Evolutionary conservation across 2,888 invertebrate genomes (phyloP), one percentile per base, ranked within the genome.

Genomic region (Lithophane semibrunnea): DNA sequence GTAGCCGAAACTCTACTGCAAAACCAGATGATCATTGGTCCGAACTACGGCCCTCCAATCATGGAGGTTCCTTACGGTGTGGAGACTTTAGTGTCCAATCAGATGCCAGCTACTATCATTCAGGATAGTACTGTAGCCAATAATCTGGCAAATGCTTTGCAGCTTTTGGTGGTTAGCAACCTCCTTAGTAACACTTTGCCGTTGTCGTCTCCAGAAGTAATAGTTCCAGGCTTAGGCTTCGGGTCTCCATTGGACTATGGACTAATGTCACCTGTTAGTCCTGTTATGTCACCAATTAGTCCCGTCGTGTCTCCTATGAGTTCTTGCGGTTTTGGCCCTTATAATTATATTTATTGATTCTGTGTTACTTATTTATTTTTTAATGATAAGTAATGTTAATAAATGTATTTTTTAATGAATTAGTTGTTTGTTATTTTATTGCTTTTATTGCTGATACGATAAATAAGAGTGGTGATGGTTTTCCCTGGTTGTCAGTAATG

Each of bases 121-220:
- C 94, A 95, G 79, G 96, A 96, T 29, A 94, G 93, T 67, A 92
- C 93, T 3, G 95, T 96, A 0, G 95, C 95, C 0, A 95, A 93
- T 68, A 96, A 93, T 67, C 75, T 96, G 47, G 96, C 95, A 0
- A 95, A 96, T 80, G 93, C 95, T 0, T 83, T 96, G 7, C 96
- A 96, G 65, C 85, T 96, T 37, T 74, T 96, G 2, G 93, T 96
- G 0, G 96, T 96, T 0, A 95, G 95, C 86, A 96, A 94, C 71
- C 82, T 96, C 2, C 76, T 96, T 1, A 93, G 94, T 69, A 94
- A 92, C 60, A 94, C 94, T 0, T 78, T 96, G 52, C 94, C 94
- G 0, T 88, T 94, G 0, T 89, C 89, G 0, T 83, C 90, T 9
- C 87, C 86, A 0, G 91, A 91, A 0, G 83, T 90, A 0, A 54